Percentiles rank a stretch among this genome's conserved stretches.
Conservation (phyloP, 2,888 invertebrate species). For the Polia nebulosa region DNA sequence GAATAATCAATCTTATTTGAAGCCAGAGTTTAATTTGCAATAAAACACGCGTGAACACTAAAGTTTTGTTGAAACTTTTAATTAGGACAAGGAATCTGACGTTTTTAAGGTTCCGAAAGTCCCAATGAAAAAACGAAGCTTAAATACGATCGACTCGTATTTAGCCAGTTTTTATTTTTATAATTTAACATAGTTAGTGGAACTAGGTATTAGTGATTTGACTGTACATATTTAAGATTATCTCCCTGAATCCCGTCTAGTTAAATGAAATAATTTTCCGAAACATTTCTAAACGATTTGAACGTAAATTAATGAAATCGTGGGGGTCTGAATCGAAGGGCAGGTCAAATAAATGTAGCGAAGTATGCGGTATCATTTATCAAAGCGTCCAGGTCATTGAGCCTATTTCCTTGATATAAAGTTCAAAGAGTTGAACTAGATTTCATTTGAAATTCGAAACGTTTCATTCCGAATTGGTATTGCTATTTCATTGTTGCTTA, state of each 20-base stretch:
- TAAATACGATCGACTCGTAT: no score
- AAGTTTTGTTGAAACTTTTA: conserved; percentile 72
- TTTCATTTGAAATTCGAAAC: conserved; percentile 37
- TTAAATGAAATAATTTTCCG: conserved; percentile 7
- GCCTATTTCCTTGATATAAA: conserved; percentile 38
- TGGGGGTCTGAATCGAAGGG: conserved; percentile 28
- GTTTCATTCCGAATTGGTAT: conserved; percentile 23
- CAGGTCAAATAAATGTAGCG: conserved; percentile 42
- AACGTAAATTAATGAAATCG: conserved; percentile 39
- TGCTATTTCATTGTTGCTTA: conserved; percentile 24
- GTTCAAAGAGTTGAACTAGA: conserved; percentile 41
- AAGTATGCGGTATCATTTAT: conserved; percentile 46
- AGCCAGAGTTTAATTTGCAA: conserved; percentile 37
- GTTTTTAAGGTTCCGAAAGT: no score
- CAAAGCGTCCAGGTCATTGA: conserved; percentile 46
- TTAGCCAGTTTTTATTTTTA: no score
- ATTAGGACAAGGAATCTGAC: conserved; percentile 66
- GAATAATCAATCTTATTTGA: conserved; percentile 20
- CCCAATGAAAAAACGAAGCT: no score
- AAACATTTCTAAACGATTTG: conserved; percentile 27
- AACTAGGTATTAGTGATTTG: no score
- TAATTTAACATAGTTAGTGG: no score
- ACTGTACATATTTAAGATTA: no score
- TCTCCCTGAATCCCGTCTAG: no score
- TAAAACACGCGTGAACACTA: conserved; percentile 18